Evolutionary conservation across 2,797 vertebrate species (phyloP).

Genomic region (Novumbra hubbsi): DNA sequence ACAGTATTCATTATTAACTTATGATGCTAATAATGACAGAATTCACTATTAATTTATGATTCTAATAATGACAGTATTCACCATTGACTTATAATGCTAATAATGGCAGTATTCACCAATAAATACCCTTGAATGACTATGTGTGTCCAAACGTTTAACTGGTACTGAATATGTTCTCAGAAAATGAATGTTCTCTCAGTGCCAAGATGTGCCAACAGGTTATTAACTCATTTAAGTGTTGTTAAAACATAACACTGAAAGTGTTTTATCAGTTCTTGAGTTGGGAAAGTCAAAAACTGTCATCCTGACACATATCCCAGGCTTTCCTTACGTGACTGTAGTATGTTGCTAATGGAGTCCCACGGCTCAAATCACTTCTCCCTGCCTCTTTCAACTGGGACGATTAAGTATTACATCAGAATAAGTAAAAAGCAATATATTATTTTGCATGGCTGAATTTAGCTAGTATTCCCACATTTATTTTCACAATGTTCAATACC

Average conservation of each 20-base stretch:
- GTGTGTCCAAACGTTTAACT: background rate
- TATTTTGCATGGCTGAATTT: background rate
- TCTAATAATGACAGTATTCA: no score
- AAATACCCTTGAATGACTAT: no score
- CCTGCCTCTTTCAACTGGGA: background rate
- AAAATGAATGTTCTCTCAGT: background rate
- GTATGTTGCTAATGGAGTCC: background rate
- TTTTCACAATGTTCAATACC: slow-evolving; percentile 28
- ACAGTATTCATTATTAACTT: no score
- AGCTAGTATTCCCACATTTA: background rate
- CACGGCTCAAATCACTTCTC: slow-evolving; percentile 11
- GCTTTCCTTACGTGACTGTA: slow-evolving; percentile 17
- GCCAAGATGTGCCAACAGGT: slow-evolving; percentile 41
- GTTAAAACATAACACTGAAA: slow-evolving; percentile 36
- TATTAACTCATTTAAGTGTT: slow-evolving; percentile 48
- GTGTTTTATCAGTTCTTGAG: slow-evolving; percentile 34
- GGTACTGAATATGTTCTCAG: background rate
- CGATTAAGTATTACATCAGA: background rate
- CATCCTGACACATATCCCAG: slow-evolving; percentile 38
- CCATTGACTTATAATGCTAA: no score
- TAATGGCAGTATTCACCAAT: no score
- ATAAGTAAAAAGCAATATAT: background rate
- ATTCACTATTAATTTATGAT: no score
- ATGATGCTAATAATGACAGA: no score
- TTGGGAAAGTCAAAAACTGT: slow-evolving; percentile 17